Evolutionary conservation across 2,113 vertebrate species (phyloP).

Genomic region (Tapirus terrestris): DNA sequence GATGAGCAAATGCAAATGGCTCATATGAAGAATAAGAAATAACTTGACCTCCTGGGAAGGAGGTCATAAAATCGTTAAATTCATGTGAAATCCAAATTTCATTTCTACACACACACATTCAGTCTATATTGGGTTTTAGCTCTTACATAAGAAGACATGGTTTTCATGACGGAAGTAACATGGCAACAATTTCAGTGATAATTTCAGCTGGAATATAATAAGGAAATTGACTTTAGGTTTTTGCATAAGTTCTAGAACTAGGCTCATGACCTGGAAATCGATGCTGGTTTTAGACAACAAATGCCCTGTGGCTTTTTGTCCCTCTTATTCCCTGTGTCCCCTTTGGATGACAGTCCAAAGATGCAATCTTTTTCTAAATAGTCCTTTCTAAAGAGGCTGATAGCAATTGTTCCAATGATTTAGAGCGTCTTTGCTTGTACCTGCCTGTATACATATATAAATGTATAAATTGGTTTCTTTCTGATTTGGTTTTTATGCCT

Average conservation of each 20-base stretch:
- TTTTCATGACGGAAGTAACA: slow-evolving; percentile 66
- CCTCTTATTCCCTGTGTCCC: neutral
- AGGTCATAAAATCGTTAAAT: slow-evolving; percentile 69
- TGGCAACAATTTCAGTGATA: slow-evolving; percentile 51
- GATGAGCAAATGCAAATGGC: neutral
- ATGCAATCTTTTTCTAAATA: slow-evolving; percentile 48
- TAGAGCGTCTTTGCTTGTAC: neutral
- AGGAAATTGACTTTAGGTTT: slow-evolving; percentile 70
- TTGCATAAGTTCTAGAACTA: slow-evolving; percentile 62
- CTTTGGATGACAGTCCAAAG: slow-evolving; percentile 34
- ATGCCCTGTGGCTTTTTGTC: slow-evolving; percentile 11
- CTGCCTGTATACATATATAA: neutral
- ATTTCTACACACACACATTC: slow-evolving; percentile 69
- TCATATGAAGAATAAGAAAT: slow-evolving; percentile 71
- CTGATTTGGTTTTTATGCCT: neutral
- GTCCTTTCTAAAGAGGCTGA: slow-evolving; percentile 39
- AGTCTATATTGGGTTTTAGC: slow-evolving; percentile 61
- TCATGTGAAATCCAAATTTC: slow-evolving; percentile 75
- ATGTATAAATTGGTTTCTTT: slow-evolving; percentile 32
- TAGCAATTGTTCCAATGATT: neutral
- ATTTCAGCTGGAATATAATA: slow-evolving; percentile 60
- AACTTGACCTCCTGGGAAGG: slow-evolving; percentile 70
- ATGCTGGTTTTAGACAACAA: slow-evolving; percentile 43
- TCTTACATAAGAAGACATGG: slow-evolving; percentile 51
- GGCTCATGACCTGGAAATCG: slow-evolving; percentile 17